These are phyloP conservation scores for Amniataba percoides DNA, from an alignment of 2,797 vertebrate genomes.

Conservation along the genomic window DNA sequence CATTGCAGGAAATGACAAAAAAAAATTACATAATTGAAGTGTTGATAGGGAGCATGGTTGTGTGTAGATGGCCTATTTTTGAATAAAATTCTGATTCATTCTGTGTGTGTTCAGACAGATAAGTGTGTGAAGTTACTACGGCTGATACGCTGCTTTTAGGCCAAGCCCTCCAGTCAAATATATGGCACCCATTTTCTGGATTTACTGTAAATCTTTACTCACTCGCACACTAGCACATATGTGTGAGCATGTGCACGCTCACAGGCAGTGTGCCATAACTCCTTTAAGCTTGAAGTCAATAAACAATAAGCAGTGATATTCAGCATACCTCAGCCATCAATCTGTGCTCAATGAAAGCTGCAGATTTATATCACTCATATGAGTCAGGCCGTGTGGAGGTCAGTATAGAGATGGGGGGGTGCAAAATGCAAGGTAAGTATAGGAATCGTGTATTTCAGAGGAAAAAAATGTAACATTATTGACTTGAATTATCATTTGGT, in stretches of 20 bases:
- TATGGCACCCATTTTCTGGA: constrained; percentile 28
- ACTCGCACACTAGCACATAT: constrained; percentile 30
- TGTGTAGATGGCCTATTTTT: constrained; percentile 42
- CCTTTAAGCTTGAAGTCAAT: constrained; percentile 60
- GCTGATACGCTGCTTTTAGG: constrained; percentile 41
- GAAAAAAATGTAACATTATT: constrained; percentile 13
- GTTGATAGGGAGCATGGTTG: constrained; percentile 27
- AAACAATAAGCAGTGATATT: constrained; percentile 68
- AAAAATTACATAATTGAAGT: constrained; percentile 46
- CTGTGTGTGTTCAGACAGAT: constrained; percentile 14
- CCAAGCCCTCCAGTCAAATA: constrained; percentile 26
- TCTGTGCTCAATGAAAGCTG: constrained; percentile 53
- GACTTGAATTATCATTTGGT: constrained; percentile 8
- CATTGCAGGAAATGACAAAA: constrained; percentile 45
- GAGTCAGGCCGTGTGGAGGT: constrained; percentile 37
- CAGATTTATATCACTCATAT: constrained; percentile 45
- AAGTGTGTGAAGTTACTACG: constrained; percentile 32
- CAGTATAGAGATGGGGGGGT: background rate
- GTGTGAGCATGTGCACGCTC: constrained; percentile 38
- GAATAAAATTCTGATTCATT: constrained; percentile 26
- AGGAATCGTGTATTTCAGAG: constrained; percentile 9
- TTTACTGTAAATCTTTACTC: constrained; percentile 59
- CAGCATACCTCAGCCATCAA: constrained; percentile 51
- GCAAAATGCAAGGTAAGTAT: constrained; percentile 20
- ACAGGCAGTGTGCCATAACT: constrained; percentile 46